Base-by-base conservation (phyloP, 1,140 invertebrate genomes). In the Apocrypta bakeri region DNA sequence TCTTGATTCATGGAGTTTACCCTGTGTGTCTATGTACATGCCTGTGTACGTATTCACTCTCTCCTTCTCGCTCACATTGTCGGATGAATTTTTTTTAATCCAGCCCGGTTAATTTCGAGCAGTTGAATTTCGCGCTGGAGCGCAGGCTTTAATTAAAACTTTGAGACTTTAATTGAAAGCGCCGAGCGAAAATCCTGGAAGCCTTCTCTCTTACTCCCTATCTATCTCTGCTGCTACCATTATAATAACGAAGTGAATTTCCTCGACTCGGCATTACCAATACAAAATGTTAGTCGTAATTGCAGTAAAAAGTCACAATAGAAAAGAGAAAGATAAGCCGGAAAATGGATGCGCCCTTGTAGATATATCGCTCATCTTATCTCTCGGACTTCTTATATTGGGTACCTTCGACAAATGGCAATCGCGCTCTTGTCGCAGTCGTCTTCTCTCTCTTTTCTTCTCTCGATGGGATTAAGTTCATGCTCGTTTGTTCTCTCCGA, bases 321-420 rank as follows among this genome's bases (percentile, higher is more conserved):
- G 17, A 24, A 21, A 6, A 2, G 21, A 21, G 31, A 12, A 24
- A n/a, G 31, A 74, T 42, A 78, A 48, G 14, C 31, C 31, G 25
- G 21, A 72, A 71, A 68, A 79, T 42, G 66, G 14, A 79, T 79
- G 68, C 78, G 29, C 33, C 24, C 72, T 25, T 12, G n/a, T 40
- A 8, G 21, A 9, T 61, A 31, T 78, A 78, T 78, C 76, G 63
- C n/a, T 68, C 76, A 68, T 68, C 64, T 78, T 64, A 64, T 29
- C 37, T 69, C 31, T 40, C 64, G 40, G 24, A n/a, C 61, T 72
- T 74, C 79, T 74, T 84, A 86, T 86, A 86, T 87, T 85, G 82
- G 85, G 75, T 85, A 64, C 40, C 77, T 24, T 72, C 75, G 81
- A 87, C 85, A 88, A 88, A 88, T 84, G 84, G 86, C 85, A 85